Percentiles rank a stretch among this genome's conserved stretches.
These are phyloP conservation scores for Serranus cabrilla DNA, from an alignment of 2,797 vertebrate species.

Conservation along the genomic window DNA sequence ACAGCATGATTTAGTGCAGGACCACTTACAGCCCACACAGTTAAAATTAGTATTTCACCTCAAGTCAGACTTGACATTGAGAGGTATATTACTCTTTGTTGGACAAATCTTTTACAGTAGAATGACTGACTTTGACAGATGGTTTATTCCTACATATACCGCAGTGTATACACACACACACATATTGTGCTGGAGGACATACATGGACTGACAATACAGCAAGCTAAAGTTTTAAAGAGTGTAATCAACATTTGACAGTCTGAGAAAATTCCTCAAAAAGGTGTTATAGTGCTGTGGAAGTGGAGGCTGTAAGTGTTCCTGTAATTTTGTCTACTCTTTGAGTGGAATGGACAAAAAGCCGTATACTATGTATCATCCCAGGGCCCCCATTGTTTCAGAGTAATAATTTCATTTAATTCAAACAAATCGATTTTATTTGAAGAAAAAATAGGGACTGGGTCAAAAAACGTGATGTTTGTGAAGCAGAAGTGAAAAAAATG, in stretches of 20 bases:
- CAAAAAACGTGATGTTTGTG: too few relatives aligned
- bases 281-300: neutral
- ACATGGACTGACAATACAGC: neutral
- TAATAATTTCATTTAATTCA: too few relatives aligned
- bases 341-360: constrained; percentile 1
- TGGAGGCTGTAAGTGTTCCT: neutral
- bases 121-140: constrained; percentile 52
- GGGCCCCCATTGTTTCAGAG: neutral
- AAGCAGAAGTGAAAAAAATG: too few relatives aligned
- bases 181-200: neutral
- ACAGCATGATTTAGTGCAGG: constrained; percentile 67
- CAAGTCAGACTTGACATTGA: constrained; percentile 73
- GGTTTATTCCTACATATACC: constrained; percentile 24
- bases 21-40: constrained; percentile 54
- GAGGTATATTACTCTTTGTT: constrained; percentile 52
- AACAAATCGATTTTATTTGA: neutral
- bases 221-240: neutral
- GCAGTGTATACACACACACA: constrained; percentile 7
- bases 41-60: constrained; percentile 75
- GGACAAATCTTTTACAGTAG: constrained; percentile 40
- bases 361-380: neutral
- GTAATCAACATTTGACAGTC: constrained; percentile 1
- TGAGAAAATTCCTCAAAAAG: neutral
- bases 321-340: neutral
- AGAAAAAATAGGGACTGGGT: too few relatives aligned